Conservation (phyloP, 1,140 invertebrate genomes). For the Mactra quadrangularis region DNA sequence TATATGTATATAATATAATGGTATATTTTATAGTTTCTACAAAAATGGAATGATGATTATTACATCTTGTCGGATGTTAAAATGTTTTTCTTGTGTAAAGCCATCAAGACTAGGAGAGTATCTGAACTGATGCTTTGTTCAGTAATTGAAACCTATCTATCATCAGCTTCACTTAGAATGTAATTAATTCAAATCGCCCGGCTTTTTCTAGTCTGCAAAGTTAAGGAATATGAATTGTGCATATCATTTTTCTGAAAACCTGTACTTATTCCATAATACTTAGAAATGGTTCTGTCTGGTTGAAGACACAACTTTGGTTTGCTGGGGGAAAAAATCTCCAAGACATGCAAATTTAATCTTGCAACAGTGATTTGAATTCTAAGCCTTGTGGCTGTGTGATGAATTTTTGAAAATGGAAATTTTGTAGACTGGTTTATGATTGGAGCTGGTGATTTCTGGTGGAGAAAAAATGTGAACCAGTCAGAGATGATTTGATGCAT, state of each 20-base stretch:
- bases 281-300: conserved; percentile 41
- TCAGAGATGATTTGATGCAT: conserved; percentile 29
- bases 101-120: conserved; percentile 1
- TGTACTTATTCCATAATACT: conserved; percentile 56
- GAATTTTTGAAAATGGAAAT: conserved; percentile 52
- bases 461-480: conserved; percentile 11
- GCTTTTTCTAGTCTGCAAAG: conserved; percentile 48
- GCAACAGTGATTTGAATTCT: conserved; percentile 48
- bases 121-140: conserved; percentile 1
- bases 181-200: conserved; percentile 59
- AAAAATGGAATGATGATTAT: conserved; percentile 9
- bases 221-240: conserved; percentile 59
- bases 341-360: conserved; percentile 56
- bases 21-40: too few relatives aligned
- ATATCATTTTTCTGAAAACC: conserved; percentile 46
- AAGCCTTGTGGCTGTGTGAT: conserved; percentile 30
- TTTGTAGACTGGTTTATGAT: conserved; percentile 43
- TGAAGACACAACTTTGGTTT: neutral
- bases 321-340: conserved; percentile 27
- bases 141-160: conserved; percentile 59
- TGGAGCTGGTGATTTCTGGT: conserved; percentile 40
- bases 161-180: conserved; percentile 40
- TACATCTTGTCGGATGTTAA: neutral
- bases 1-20: too few relatives aligned
- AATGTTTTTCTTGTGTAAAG: conserved; percentile 27